Evolutionary conservation across 1,140 invertebrate genomes (phyloP).

Genomic region (Augochlora pura): DNA sequence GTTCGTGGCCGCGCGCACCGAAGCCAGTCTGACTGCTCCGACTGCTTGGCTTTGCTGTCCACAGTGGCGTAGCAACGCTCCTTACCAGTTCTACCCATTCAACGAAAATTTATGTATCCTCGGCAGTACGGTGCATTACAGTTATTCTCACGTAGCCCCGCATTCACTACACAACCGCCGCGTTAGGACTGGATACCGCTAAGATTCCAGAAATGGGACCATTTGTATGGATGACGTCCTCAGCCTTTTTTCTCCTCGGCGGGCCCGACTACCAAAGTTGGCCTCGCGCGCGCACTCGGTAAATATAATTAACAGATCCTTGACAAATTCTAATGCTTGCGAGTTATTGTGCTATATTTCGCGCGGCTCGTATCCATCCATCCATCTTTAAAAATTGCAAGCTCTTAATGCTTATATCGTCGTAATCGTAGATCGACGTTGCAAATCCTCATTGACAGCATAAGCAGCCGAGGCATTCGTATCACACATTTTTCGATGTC

Average conservation of each 20-base stretch:
- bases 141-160: constrained; percentile 55
- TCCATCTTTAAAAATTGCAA: no score
- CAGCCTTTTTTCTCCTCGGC: neutral
- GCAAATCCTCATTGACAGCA: no score
- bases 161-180: constrained; percentile 34
- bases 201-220: constrained; percentile 48
- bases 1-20: constrained; percentile 59
- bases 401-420: no score
- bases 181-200: constrained; percentile 53
- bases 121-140: constrained; percentile 50
- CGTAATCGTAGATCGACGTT: no score
- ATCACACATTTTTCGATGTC: no score
- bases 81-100: constrained; percentile 32
- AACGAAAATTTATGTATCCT: constrained; percentile 64
- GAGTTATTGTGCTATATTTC: no score
- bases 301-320: neutral
- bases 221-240: constrained; percentile 46
- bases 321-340: no score
- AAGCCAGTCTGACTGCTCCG: constrained; percentile 54
- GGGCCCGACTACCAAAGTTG: neutral
- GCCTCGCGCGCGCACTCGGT: neutral
- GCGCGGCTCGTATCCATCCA: no score
- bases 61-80: constrained; percentile 60
- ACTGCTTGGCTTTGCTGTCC: constrained; percentile 46
- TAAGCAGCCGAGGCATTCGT: no score